Evolutionary conservation across 1,140 invertebrate genomes (phyloP).

Genomic region (Drosophila setifemur): DNA sequence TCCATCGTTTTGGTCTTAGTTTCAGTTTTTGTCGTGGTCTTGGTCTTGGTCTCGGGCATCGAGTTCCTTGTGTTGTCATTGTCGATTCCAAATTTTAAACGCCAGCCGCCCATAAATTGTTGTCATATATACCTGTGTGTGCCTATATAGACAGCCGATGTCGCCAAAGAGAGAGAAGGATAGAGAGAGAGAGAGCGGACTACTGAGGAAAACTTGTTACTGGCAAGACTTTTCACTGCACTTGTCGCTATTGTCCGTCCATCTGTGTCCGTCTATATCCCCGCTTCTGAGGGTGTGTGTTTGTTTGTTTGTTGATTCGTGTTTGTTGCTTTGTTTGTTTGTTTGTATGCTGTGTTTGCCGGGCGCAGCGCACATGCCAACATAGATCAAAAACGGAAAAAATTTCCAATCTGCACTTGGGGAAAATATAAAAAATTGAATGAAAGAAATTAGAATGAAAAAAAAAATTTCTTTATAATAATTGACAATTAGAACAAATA

Average conservation of each 20-base stretch:
- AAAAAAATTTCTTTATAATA: no score
- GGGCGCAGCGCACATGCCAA: slow-evolving; percentile 65
- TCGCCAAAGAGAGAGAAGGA: not conserved
- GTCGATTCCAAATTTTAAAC: slow-evolving; percentile 55
- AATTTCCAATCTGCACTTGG: slow-evolving; percentile 53
- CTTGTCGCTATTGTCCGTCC: slow-evolving; percentile 60
- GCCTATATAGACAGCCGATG: slow-evolving; percentile 26
- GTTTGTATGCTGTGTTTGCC: slow-evolving; percentile 44
- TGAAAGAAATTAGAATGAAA: not conserved
- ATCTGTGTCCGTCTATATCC: slow-evolving; percentile 8
- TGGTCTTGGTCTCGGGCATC: slow-evolving; percentile 6
- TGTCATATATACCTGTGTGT: slow-evolving; percentile 39
- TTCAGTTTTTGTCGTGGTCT: not conserved
- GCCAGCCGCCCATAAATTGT: slow-evolving; percentile 69
- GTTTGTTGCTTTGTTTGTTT: slow-evolving; percentile 26
- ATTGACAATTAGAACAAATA: no score
- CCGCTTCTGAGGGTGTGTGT: not conserved
- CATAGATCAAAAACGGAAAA: slow-evolving; percentile 76
- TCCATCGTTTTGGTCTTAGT: slow-evolving; percentile 2
- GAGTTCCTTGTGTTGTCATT: slow-evolving; percentile 44
- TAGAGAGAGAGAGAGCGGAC: slow-evolving; percentile 2
- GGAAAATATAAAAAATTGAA: not conserved
- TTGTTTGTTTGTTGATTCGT: slow-evolving; percentile 18
- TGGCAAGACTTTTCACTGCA: slow-evolving; percentile 69
- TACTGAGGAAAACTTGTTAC: slow-evolving; percentile 61